Evolutionary conservation across 2,113 vertebrate genomes (phyloP).

Genomic region (Rhinopithecus roxellana): DNA sequence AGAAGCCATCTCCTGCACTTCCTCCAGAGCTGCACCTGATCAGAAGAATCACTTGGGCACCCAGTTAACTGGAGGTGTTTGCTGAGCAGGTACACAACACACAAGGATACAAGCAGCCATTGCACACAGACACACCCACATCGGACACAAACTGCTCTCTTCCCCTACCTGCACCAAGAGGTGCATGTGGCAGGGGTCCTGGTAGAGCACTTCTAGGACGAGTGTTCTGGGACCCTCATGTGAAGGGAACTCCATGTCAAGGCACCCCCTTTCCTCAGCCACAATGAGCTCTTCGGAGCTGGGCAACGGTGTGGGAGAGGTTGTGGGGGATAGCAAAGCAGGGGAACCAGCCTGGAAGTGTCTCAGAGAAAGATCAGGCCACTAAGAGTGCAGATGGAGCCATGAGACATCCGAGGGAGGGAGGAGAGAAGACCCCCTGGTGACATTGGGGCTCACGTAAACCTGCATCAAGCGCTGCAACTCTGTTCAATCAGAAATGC

Average conservation of each 20-base stretch:
- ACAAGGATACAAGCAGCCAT: not conserved
- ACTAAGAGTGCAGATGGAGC: not conserved
- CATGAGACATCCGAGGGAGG: not conserved
- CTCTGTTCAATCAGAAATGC: not conserved
- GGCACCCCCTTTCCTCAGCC: not conserved
- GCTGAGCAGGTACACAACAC: not conserved
- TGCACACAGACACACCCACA: not conserved
- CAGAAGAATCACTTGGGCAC: too few species aligned
- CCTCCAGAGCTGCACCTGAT: not conserved
- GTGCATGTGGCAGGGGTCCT: not conserved
- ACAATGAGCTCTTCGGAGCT: not conserved
- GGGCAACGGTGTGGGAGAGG: not conserved
- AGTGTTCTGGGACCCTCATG: not conserved
- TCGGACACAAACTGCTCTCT: not conserved
- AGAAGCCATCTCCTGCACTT: not conserved
- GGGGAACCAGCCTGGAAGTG: not conserved
- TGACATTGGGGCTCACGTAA: not conserved
- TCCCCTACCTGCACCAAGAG: not conserved
- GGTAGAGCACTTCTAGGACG: not conserved
- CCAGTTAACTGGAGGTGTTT: not conserved
- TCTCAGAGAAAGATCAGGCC: not conserved
- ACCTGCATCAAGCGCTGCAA: not conserved
- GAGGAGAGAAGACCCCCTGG: rapidly evolving
- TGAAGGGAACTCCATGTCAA: not conserved
- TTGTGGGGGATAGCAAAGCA: rapidly evolving